phyloP scores from a whole-genome alignment of 2,113 vertebrate species.

The Chunga burmeisteri region DNA sequence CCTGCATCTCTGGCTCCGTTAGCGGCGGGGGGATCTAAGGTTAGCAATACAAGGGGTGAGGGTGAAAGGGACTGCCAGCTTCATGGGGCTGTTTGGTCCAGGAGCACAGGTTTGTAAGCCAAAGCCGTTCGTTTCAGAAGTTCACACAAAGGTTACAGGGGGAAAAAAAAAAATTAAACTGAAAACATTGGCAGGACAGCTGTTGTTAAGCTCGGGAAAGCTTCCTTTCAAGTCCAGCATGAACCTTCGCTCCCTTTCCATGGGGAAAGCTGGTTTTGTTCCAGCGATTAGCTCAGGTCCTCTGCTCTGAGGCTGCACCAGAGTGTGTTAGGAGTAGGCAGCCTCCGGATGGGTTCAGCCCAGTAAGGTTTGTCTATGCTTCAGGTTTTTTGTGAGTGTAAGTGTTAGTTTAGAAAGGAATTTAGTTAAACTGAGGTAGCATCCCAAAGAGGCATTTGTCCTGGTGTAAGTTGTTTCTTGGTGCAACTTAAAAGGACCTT shows the following conservation, averaged over 20 bases:
- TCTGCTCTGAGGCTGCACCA: neutral
- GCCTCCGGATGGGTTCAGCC: neutral
- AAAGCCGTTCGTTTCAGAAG: neutral
- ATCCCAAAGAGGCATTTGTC: neutral
- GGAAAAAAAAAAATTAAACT: neutral
- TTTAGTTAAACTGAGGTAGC: neutral
- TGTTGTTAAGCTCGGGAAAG: neutral
- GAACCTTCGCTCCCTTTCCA: neutral
- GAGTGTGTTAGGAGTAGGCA: neutral
- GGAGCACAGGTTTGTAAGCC: neutral
- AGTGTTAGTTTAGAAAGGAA: neutral
- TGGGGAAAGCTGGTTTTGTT: neutral
- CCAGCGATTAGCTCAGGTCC: neutral
- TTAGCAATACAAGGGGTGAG: neutral
- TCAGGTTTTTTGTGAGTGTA: neutral
- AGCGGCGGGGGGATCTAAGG: neutral
- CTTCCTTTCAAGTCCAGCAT: neutral
- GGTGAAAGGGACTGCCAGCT: neutral
- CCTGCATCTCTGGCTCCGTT: neutral
- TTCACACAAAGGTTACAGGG: neutral
- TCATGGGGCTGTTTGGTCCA: neutral
- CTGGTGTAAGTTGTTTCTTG: neutral
- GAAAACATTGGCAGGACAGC: neutral
- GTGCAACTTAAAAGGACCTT: neutral
- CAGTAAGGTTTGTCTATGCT: neutral